Evolutionary conservation across 2,113 vertebrate genomes (phyloP).

Genomic region (Apeltes quadracus): DNA sequence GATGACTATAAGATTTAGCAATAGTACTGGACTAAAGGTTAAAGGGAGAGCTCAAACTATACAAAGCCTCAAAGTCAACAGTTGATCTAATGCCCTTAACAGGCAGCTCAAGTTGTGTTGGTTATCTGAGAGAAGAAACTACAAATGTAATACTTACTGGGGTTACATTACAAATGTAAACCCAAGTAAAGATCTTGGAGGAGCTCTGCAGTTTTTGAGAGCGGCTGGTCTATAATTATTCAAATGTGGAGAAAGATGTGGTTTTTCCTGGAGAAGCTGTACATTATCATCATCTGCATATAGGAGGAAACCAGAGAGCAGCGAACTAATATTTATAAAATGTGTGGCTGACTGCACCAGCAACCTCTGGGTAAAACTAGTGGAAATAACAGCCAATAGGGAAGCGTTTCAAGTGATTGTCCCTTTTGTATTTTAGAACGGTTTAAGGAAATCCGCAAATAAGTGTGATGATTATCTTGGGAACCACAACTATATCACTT

Average conservation of each 20-base stretch:
- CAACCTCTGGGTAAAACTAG: conserved; percentile 14
- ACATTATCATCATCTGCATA: conserved; percentile 35
- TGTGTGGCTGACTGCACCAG: conserved; percentile 9
- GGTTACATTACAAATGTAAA: conserved; percentile 59
- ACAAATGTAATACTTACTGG: conserved; percentile 26
- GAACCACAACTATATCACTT: neutral
- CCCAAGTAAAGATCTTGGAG: conserved; percentile 12
- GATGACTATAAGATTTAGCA: neutral
- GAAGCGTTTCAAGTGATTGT: conserved; percentile 1
- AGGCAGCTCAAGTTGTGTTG: conserved; percentile 24
- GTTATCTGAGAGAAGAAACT: conserved; percentile 51
- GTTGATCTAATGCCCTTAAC: neutral
- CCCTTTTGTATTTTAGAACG: conserved; percentile 13
- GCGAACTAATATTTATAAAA: conserved; percentile 56
- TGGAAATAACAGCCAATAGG: conserved; percentile 22
- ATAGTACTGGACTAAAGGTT: neutral
- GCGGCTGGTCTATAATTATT: conserved; percentile 61
- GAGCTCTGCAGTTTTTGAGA: conserved; percentile 40
- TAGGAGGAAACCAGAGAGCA: conserved; percentile 32
- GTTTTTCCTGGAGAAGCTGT: conserved; percentile 35
- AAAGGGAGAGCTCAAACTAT: conserved; percentile 14
- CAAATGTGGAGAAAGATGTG: conserved; percentile 56
- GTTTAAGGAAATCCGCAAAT: conserved; percentile 1
- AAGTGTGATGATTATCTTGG: neutral
- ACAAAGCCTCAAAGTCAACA: conserved; percentile 16